phyloP scores from a whole-genome alignment of 2,113 vertebrate genomes.

The Pipra filicauda region DNA sequence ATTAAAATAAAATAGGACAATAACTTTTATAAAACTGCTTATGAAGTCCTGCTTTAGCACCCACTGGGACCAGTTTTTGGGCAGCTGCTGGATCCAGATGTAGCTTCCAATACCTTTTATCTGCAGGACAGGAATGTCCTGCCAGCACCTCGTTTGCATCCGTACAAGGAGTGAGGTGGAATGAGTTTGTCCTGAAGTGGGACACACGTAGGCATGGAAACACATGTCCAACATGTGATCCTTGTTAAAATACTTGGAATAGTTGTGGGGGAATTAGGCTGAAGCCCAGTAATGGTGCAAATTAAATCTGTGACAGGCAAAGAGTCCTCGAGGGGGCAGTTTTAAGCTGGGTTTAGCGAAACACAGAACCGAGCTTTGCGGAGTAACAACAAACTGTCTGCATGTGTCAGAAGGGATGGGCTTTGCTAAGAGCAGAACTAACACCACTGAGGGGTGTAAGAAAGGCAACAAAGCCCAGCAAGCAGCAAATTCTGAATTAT shows the following conservation, averaged over 20 bases:
- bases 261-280: background rate
- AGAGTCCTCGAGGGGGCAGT: background rate
- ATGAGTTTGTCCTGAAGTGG: background rate
- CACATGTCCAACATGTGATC: background rate
- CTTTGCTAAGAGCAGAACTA: background rate
- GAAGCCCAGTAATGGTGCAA: background rate
- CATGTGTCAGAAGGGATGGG: background rate
- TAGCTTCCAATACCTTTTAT: background rate
- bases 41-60: rapidly evolving
- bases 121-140: rapidly evolving
- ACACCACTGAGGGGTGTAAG: background rate
- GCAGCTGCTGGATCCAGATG: background rate
- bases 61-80: rapidly evolving
- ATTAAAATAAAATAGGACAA: background rate
- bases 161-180: rapidly evolving
- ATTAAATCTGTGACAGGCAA: background rate
- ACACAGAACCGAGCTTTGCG: background rate
- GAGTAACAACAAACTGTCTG: background rate
- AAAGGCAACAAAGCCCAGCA: background rate
- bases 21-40: rapidly evolving
- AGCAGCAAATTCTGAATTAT: constrained; percentile 28
- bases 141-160: background rate
- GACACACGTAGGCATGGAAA: background rate
- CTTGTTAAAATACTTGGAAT: constrained; percentile 1
- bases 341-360: background rate